phyloP scores from a whole-genome alignment of 2,888 invertebrate genomes.

The Notodonta ziczac region DNA sequence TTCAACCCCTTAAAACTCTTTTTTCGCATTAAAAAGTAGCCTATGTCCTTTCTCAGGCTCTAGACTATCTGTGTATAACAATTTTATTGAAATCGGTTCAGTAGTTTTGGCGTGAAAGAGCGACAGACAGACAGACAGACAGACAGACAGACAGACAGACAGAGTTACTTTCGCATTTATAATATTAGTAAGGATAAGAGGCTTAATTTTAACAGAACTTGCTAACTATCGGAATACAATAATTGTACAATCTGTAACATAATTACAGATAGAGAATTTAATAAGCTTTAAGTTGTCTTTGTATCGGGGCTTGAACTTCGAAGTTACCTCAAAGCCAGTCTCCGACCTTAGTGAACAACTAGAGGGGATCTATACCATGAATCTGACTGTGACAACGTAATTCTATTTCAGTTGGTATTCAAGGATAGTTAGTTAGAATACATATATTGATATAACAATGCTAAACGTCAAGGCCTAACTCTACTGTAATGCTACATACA shows the following conservation, averaged over 20 bases:
- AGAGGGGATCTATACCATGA: conserved; percentile 32
- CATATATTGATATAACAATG: too few species aligned
- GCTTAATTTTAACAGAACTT: conserved; percentile 35
- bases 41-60: too few species aligned
- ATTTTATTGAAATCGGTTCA: too few species aligned
- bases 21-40: too few species aligned
- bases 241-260: conserved; percentile 38
- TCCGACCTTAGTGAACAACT: conserved; percentile 24
- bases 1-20: too few species aligned
- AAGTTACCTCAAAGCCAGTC: conserved; percentile 41
- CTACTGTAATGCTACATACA: too few species aligned
- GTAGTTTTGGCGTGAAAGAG: too few species aligned
- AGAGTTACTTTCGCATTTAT: background rate
- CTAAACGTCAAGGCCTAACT: too few species aligned
- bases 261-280: conserved; percentile 42
- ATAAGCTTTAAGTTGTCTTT: conserved; percentile 47
- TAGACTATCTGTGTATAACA: too few species aligned
- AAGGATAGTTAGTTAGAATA: background rate
- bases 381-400: conserved; percentile 20
- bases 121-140: too few species aligned
- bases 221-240: conserved; percentile 36
- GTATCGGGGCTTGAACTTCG: conserved; percentile 40
- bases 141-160: too few species aligned
- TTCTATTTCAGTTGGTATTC: background rate
- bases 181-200: conserved; percentile 3